Evolutionary conservation across 2,888 invertebrate species (phyloP).

Genomic region (Beris chalybata): DNA sequence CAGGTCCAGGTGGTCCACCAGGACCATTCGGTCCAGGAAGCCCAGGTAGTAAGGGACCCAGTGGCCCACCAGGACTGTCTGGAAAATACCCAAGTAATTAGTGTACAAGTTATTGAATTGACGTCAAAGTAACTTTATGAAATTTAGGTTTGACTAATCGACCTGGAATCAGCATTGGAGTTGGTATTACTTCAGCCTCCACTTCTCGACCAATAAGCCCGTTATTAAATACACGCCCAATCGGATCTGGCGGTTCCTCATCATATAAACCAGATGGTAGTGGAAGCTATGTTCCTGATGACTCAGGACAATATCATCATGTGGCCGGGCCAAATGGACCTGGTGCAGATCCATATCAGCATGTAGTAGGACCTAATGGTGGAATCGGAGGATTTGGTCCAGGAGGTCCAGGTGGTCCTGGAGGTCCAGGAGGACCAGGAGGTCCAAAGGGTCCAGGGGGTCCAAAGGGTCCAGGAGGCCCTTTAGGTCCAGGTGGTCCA

Average conservation of each 20-base stretch:
- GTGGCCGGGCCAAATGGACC: slow-evolving; percentile 23
- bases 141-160: background rate
- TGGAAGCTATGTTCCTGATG: slow-evolving; percentile 53
- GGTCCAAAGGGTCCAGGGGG: slow-evolving; percentile 39
- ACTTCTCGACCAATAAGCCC: background rate
- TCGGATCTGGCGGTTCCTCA: slow-evolving; percentile 21
- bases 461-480: slow-evolving; percentile 47
- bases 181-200: background rate
- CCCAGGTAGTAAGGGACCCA: slow-evolving; percentile 41
- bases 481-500: slow-evolving; percentile 30
- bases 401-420: slow-evolving; percentile 46
- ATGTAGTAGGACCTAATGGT: slow-evolving; percentile 53
- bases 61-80: slow-evolving; percentile 42
- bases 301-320: slow-evolving; percentile 51
- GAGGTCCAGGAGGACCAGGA: slow-evolving; percentile 46
- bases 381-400: slow-evolving; percentile 36
- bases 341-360: slow-evolving; percentile 12
- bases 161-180: background rate
- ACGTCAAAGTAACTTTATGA: background rate
- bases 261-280: slow-evolving; percentile 33
- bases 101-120: background rate
- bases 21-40: slow-evolving; percentile 41
- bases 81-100: slow-evolving; percentile 31
- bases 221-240: slow-evolving; percentile 17
- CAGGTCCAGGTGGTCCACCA: slow-evolving; percentile 28